phyloP scores from a whole-genome alignment of 1,140 invertebrate genomes.

The Phthorimaea operculella region DNA sequence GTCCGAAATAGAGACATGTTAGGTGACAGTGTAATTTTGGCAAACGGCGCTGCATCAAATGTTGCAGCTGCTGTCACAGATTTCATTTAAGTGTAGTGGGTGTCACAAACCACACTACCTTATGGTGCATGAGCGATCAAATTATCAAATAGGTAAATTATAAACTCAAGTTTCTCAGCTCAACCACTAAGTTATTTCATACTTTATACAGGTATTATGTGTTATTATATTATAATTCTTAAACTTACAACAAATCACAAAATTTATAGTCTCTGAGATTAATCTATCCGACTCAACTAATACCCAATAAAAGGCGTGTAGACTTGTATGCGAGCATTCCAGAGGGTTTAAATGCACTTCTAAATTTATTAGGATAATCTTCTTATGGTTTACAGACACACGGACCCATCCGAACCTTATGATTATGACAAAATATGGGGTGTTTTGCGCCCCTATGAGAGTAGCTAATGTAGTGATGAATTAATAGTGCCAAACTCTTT shows the following conservation, averaged over 20 bases:
- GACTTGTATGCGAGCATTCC: slow-evolving; percentile 15
- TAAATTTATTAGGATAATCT: slow-evolving; percentile 58
- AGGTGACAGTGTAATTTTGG: too few relatives aligned
- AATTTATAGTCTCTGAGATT: slow-evolving; percentile 27
- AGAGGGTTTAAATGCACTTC: slow-evolving; percentile 37
- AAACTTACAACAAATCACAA: slow-evolving; percentile 27
- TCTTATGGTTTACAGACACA: slow-evolving; percentile 33
- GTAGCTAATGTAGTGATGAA: too few relatives aligned
- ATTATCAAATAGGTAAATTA: too few relatives aligned
- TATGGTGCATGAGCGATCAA: too few relatives aligned
- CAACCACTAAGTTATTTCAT: too few relatives aligned
- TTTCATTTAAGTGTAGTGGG: too few relatives aligned
- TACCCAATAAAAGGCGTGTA: slow-evolving; percentile 31
- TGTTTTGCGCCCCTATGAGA: neutral
- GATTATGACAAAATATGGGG: slow-evolving; percentile 25
- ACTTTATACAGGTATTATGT: neutral
- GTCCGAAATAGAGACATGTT: too few relatives aligned
- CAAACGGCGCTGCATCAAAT: too few relatives aligned
- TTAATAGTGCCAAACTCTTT: too few relatives aligned
- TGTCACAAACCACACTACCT: too few relatives aligned
- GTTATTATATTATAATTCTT: neutral
- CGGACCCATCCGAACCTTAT: slow-evolving; percentile 27
- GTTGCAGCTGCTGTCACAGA: too few relatives aligned
- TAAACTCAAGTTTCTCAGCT: too few relatives aligned
- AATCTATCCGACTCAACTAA: slow-evolving; percentile 26